A percentile compares a stretch with the other conserved stretches of the same genome.
phyloP scores from a whole-genome alignment of 2,888 invertebrate genomes.

The Oxycera nigricornis region DNA sequence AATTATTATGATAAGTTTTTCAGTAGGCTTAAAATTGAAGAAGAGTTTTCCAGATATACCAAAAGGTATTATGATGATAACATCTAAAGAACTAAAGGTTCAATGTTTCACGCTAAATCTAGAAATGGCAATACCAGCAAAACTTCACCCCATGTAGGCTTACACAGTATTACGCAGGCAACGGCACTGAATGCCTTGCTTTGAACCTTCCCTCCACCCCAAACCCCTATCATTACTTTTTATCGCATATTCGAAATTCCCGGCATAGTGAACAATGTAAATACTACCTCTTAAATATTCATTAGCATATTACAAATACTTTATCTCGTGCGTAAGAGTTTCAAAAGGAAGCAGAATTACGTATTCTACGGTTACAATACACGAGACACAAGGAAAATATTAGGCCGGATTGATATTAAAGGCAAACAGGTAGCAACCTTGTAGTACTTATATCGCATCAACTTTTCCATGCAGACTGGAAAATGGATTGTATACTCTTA shows the following conservation, averaged over 20 bases:
- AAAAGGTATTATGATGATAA: too few relatives aligned
- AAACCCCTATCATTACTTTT: conserved; percentile 44
- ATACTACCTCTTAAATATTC: conserved; percentile 45
- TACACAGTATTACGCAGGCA: not conserved
- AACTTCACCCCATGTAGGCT: too few relatives aligned
- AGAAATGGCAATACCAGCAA: too few relatives aligned
- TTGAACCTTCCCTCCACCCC: not conserved
- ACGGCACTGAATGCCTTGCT: not conserved
- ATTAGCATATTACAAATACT: conserved; percentile 45
- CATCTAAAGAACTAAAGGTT: too few relatives aligned
- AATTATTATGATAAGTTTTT: too few relatives aligned
- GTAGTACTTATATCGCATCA: not conserved
- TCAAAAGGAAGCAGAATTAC: conserved; percentile 43
- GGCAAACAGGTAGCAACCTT: conserved; percentile 6
- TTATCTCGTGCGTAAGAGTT: conserved; percentile 45
- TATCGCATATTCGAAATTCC: conserved; percentile 44
- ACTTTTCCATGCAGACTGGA: not conserved
- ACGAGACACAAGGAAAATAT: conserved; percentile 33
- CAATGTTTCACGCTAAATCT: too few relatives aligned
- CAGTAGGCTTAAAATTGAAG: too few relatives aligned
- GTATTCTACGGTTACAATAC: conserved; percentile 34
- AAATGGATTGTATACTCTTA: too few relatives aligned
- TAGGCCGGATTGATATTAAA: conserved; percentile 33
- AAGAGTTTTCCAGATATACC: too few relatives aligned
- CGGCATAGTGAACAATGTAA: conserved; percentile 38